Percentiles rank a stretch among this genome's conserved stretches.
Evolutionary conservation across 2,888 invertebrate species (phyloP).

Genomic region (Neoascia interrupta): DNA sequence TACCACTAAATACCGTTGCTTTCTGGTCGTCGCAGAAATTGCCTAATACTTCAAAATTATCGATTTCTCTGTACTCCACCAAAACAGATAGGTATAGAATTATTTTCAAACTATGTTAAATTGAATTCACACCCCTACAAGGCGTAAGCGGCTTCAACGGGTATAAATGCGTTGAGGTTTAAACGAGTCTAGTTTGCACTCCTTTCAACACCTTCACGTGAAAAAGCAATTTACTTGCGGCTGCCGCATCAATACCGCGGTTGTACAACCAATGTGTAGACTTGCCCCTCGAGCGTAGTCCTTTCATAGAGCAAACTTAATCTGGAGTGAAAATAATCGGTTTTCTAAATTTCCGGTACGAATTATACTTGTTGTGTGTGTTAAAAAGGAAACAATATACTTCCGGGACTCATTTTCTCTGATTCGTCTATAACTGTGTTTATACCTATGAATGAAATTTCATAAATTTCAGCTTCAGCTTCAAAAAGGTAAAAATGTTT

Average conservation of each 20-base stretch:
- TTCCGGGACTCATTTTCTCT: slow-evolving; percentile 27
- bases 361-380: slow-evolving; percentile 8
- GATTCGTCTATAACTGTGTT: no score
- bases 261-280: neutral
- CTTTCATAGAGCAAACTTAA: slow-evolving; percentile 53
- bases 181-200: no score
- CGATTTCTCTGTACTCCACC: slow-evolving; percentile 42
- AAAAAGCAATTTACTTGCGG: slow-evolving; percentile 56
- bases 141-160: no score
- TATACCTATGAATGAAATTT: no score
- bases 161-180: no score
- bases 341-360: slow-evolving; percentile 56
- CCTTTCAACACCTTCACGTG: slow-evolving; percentile 64
- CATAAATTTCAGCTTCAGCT: no score
- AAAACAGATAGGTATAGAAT: no score
- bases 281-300: slow-evolving; percentile 1
- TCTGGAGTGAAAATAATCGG: slow-evolving; percentile 68
- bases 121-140: slow-evolving; percentile 36
- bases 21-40: slow-evolving; percentile 42
- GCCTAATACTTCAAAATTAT: slow-evolving; percentile 52
- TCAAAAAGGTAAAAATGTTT: no score
- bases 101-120: no score
- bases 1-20: slow-evolving; percentile 39
- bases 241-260: neutral
- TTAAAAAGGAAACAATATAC: slow-evolving; percentile 49